Percentiles rank a stretch among this genome's conserved stretches.
These are phyloP conservation scores for Caradrina kadenii DNA, from an alignment of 2,888 invertebrate genomes.

Conservation along the genomic window DNA sequence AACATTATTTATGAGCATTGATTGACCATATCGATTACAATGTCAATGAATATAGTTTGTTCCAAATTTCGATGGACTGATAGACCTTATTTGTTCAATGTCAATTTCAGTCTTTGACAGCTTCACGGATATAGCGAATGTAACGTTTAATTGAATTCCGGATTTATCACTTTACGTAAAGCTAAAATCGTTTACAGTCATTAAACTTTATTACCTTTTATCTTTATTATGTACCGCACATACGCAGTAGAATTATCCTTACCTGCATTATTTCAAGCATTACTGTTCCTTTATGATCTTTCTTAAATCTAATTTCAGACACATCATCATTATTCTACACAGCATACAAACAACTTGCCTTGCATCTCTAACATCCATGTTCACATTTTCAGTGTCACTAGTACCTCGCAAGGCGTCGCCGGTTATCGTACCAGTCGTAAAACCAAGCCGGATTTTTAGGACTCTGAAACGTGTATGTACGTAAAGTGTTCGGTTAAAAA, in stretches of 20 bases:
- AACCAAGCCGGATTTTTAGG: slow-evolving; percentile 82
- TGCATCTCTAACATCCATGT: slow-evolving; percentile 55
- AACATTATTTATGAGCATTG: slow-evolving; percentile 6
- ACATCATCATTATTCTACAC: slow-evolving; percentile 1
- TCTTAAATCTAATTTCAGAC: slow-evolving; percentile 34
- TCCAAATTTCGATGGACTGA: not conserved
- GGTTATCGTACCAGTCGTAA: slow-evolving; percentile 74
- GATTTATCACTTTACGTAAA: slow-evolving; percentile 26
- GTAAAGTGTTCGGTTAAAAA: slow-evolving; percentile 73
- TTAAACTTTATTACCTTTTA: slow-evolving; percentile 13
- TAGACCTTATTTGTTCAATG: not conserved
- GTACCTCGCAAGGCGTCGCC: slow-evolving; percentile 76
- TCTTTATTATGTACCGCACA: slow-evolving; percentile 17
- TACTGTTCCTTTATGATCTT: not conserved
- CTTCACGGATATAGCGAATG: slow-evolving; percentile 6
- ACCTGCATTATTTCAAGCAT: slow-evolving; percentile 2
- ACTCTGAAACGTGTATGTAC: slow-evolving; percentile 88
- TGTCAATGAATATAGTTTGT: not conserved
- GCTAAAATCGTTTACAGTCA: slow-evolving; percentile 27
- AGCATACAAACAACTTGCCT: slow-evolving; percentile 28
- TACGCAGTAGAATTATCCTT: slow-evolving; percentile 18
- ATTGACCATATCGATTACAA: not conserved
- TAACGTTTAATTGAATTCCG: slow-evolving; percentile 26
- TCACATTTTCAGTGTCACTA: slow-evolving; percentile 82
- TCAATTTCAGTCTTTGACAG: not conserved